Percentiles rank a stretch among this genome's conserved stretches.
These are phyloP conservation scores for Hyperopisus bebe DNA, from an alignment of 2,113 vertebrate genomes.

Conservation along the genomic window DNA sequence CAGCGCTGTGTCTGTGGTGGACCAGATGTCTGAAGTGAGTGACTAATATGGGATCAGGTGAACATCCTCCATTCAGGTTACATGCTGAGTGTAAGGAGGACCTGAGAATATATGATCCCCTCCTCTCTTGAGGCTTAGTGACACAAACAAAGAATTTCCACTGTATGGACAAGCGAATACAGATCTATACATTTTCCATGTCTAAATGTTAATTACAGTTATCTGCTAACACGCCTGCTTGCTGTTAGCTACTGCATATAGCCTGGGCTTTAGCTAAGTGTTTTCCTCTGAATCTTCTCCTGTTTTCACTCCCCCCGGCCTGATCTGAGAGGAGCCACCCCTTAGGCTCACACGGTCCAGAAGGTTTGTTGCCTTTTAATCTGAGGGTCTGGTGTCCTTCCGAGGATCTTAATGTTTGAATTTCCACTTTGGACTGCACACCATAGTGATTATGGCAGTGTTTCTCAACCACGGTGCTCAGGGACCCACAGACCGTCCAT, in stretches of 20 bases:
- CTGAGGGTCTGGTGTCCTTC: not conserved
- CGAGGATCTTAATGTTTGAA: not conserved
- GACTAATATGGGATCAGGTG: not conserved
- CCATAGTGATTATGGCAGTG: not conserved
- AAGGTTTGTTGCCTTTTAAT: not conserved
- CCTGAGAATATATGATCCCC: not conserved
- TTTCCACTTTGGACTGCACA: not conserved
- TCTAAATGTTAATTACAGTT: constrained; percentile 7
- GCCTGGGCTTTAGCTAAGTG: not conserved
- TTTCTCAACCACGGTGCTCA: not conserved
- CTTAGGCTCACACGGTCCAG: not conserved
- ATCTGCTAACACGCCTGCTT: not conserved
- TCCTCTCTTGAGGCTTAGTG: not conserved
- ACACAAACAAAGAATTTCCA: not conserved
- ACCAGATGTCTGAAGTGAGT: not conserved
- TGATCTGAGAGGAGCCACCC: not conserved
- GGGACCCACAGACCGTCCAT: not conserved
- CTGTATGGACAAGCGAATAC: not conserved
- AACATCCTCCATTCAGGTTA: not conserved
- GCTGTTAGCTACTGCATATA: not conserved
- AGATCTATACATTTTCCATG: not conserved
- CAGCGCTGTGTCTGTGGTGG: not conserved
- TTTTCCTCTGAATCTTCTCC: not conserved
- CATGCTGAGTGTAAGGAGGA: not conserved
- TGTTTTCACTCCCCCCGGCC: not conserved